Evolutionary conservation across 2,888 invertebrate species (phyloP), one percentile per base, ranked within the genome.

Genomic region (Blastobasis lacticolella): DNA sequence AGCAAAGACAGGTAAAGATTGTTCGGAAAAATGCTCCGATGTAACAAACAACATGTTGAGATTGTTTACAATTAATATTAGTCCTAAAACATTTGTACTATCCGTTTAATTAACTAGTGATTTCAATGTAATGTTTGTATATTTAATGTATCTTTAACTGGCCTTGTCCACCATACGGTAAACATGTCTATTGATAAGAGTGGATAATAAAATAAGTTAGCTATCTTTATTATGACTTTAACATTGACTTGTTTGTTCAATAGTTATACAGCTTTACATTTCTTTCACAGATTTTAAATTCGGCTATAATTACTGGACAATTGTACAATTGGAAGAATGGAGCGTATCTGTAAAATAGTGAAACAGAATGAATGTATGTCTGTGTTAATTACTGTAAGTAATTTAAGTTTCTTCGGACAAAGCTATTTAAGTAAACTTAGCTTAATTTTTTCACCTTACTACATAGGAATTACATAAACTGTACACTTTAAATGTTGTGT

Each of bases 1-100:
- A 88, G 87, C 78, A 83, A 86, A 71, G 74, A 60, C 78, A 85
- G 87, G 85, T 87, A 53, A 67, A 67, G 37, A 45, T 45, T 51
- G 4, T 52, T 46, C 6, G 9, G 23, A 45, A 45, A 23, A 23
- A 23, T 23, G 23, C 23, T 23, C 23, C 23, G 23, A 23, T 23
- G 23, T 23, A 23, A 23, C 23, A 23, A 23, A 23, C 3, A 23
- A 23, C 23, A 8, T 1, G 6, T 40, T 40, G 9, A 40, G 41
- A 40, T 40, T 40, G 9, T 9, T 40, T 40, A 8, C 41, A 40
- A 40, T 40, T 40, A 3, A 8, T 40, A 40, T 40, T 9, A 40
- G 4, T 8, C 41, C 2, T 8, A 6, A 40, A 9, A 40, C 9
- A 40, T 9, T 40, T 40, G 6, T 40, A 40, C 2, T 40, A 40